Evolutionary conservation across 2,797 vertebrate genomes (phyloP).

Genomic region (Chelmon rostratus): DNA sequence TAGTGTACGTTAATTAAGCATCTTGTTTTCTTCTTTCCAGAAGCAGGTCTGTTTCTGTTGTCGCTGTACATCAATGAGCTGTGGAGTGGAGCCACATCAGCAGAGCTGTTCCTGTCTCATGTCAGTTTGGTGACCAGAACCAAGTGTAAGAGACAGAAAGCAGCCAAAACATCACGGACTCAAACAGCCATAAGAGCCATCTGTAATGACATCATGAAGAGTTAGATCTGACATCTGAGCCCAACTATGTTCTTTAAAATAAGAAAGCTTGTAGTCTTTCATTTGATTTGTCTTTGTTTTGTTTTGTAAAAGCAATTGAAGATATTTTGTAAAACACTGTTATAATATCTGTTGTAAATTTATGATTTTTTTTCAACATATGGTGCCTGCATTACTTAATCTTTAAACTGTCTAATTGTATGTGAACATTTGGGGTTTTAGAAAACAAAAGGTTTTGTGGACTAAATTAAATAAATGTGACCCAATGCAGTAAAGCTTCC

Average conservation of each 20-base stretch:
- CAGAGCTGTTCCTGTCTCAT: slow-evolving; percentile 82
- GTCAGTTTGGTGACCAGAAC: slow-evolving; percentile 68
- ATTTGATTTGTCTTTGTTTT: slow-evolving; percentile 17
- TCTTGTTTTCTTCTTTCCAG: slow-evolving; percentile 67
- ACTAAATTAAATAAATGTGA: not conserved
- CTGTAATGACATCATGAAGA: slow-evolving; percentile 75
- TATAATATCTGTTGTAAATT: slow-evolving; percentile 20
- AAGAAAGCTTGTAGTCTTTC: not conserved
- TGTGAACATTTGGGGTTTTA: not conserved
- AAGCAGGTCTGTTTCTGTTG: slow-evolving; percentile 77
- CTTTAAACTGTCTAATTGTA: not conserved
- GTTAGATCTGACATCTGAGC: not conserved
- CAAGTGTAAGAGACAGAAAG: slow-evolving; percentile 47
- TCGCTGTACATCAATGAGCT: slow-evolving; percentile 83
- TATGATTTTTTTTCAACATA: not conserved
- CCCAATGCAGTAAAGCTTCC: not conserved
- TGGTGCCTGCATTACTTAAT: not conserved
- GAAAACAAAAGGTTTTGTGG: not conserved
- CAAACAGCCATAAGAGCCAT: slow-evolving; percentile 63
- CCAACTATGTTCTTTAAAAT: not conserved
- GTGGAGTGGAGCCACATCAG: slow-evolving; percentile 79
- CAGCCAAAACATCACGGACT: slow-evolving; percentile 29
- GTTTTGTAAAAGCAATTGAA: slow-evolving; percentile 21
- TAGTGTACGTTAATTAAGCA: not conserved
- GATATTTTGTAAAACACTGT: slow-evolving; percentile 33